These are phyloP conservation scores for Gymnobelideus leadbeateri DNA, from an alignment of 2,113 vertebrate genomes.

Conservation along the genomic window DNA sequence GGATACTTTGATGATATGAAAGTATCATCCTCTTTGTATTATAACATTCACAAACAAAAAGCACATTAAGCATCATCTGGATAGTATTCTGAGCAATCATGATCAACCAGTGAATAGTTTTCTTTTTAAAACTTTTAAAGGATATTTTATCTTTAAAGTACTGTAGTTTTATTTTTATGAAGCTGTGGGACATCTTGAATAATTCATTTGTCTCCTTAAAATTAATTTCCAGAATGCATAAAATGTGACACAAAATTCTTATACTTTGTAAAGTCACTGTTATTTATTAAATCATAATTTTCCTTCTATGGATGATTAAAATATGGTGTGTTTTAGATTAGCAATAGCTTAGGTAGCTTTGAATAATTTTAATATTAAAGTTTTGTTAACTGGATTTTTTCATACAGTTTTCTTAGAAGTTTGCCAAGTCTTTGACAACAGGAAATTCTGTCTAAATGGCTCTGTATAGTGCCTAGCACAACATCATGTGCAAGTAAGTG, in stretches of 20 bases:
- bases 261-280: constrained; percentile 73
- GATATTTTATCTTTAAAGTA: constrained; percentile 72
- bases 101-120: constrained; percentile 76
- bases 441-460: constrained; percentile 41
- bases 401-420: constrained; percentile 66
- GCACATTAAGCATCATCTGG: constrained; percentile 67
- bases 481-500: constrained; percentile 18
- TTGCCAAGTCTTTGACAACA: constrained; percentile 47
- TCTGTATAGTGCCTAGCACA: constrained; percentile 1
- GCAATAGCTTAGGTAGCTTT: constrained; percentile 59
- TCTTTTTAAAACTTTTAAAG: constrained; percentile 73
- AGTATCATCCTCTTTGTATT: constrained; percentile 69
- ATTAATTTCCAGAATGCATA: constrained; percentile 72
- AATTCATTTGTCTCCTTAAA: constrained; percentile 69
- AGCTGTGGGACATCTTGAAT: constrained; percentile 59
- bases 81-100: constrained; percentile 79
- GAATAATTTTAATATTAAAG: constrained; percentile 69
- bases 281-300: constrained; percentile 81
- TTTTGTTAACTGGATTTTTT: constrained; percentile 71
- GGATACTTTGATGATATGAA: constrained; percentile 70
- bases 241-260: constrained; percentile 69
- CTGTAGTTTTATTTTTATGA: constrained; percentile 73
- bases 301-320: constrained; percentile 73
- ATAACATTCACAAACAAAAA: constrained; percentile 70
- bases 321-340: constrained; percentile 71